These are phyloP conservation scores for Luehdorfia chinensis DNA, from an alignment of 1,140 invertebrate genomes.

Conservation along the genomic window DNA sequence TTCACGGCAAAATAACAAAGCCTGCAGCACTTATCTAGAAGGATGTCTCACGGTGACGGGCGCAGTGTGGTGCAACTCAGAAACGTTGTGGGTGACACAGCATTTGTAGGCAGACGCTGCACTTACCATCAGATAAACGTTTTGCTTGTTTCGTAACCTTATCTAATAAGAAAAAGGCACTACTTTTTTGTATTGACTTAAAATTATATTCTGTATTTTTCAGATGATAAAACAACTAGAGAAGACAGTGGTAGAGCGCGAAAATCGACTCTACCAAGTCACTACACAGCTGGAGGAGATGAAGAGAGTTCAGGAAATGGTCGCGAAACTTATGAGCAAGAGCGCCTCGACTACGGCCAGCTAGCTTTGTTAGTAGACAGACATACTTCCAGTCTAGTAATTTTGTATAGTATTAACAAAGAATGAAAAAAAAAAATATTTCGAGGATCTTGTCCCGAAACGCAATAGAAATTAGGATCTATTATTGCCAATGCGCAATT, in stretches of 20 bases:
- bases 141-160: too few relatives aligned
- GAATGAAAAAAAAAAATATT: not conserved
- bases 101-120: too few relatives aligned
- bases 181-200: not conserved
- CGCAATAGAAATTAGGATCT: too few relatives aligned
- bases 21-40: too few relatives aligned
- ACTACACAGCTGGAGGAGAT: conserved; percentile 74
- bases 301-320: conserved; percentile 73
- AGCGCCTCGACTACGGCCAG: conserved; percentile 32
- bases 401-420: not conserved
- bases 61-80: too few relatives aligned
- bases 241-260: conserved; percentile 69
- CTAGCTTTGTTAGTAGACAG: conserved; percentile 13
- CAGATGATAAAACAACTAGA: conserved; percentile 72
- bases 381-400: not conserved
- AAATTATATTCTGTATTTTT: conserved; percentile 1
- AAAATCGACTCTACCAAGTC: conserved; percentile 68
- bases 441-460: not conserved
- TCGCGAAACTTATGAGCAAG: conserved; percentile 71
- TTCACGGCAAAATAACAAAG: too few relatives aligned
- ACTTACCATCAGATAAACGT: too few relatives aligned
- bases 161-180: too few relatives aligned
- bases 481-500: too few relatives aligned
- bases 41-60: too few relatives aligned
- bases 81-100: too few relatives aligned